These are phyloP conservation scores for Hemichromis elongatus DNA, from an alignment of 2,113 vertebrate genomes.

Conservation along the genomic window DNA sequence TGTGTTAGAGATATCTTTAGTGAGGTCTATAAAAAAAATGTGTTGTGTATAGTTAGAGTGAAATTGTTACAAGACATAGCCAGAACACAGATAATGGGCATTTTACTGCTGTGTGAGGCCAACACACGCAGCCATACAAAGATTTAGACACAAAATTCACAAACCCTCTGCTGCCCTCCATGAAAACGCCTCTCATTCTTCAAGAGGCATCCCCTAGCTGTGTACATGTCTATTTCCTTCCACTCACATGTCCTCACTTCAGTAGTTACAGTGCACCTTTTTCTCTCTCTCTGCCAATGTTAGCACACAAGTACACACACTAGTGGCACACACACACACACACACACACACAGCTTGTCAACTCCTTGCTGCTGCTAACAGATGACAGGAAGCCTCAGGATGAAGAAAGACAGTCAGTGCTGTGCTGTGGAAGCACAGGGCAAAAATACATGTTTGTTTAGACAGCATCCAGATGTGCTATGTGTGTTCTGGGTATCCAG, in stretches of 20 bases:
- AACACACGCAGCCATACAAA: not conserved
- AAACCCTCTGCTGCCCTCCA: not conserved
- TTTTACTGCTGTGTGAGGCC: not conserved
- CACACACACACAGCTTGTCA: constrained; percentile 4
- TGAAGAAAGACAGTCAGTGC: constrained; percentile 23
- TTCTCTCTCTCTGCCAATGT: constrained; percentile 18
- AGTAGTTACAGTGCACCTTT: constrained; percentile 15
- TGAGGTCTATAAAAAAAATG: not conserved
- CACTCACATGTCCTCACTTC: constrained; percentile 33
- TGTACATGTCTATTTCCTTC: constrained; percentile 25
- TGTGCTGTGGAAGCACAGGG: constrained; percentile 3
- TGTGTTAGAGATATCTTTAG: not conserved
- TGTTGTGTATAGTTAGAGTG: not conserved
- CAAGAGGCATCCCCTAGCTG: not conserved
- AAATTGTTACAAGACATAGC: not conserved
- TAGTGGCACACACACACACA: not conserved
- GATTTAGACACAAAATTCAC: not conserved
- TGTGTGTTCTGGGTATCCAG: not conserved
- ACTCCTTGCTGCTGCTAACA: not conserved
- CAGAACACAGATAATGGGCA: not conserved
- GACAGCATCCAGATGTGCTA: constrained; percentile 46
- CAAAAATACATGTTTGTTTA: constrained; percentile 42
- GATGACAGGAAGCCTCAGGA: constrained; percentile 37
- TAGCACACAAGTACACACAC: not conserved
- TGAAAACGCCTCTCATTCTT: constrained; percentile 15